Evolutionary conservation across 1,140 invertebrate species (phyloP).

Genomic region (Drosophila fuyamai): DNA sequence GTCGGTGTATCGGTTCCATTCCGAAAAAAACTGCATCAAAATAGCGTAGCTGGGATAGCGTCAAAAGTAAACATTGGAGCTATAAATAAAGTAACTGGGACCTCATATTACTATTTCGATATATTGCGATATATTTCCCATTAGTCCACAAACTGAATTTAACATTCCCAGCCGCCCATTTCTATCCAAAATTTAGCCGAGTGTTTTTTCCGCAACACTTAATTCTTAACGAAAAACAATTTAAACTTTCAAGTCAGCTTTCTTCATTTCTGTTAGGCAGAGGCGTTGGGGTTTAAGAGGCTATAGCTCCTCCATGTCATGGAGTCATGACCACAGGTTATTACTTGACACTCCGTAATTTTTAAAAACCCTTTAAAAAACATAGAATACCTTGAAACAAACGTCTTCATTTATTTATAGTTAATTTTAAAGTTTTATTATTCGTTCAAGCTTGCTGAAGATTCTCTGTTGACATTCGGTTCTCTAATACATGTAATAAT

Average conservation of each 20-base stretch:
- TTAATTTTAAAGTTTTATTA: constrained; percentile 67
- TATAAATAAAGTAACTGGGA: background rate
- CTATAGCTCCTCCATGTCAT: no score
- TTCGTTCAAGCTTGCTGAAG: constrained; percentile 70
- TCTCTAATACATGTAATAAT: constrained; percentile 67
- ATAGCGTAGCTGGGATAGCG: background rate
- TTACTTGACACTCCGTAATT: no score
- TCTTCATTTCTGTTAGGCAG: no score
- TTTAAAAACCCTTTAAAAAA: background rate
- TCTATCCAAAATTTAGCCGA: background rate
- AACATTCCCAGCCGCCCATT: background rate
- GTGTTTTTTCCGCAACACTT: no score
- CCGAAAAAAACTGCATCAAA: background rate
- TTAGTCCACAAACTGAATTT: no score
- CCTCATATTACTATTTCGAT: no score
- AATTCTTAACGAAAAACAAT: no score
- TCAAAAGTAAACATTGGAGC: background rate
- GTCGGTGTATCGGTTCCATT: background rate
- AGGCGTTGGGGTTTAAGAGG: no score
- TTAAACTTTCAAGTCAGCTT: no score
- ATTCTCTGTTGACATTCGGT: constrained; percentile 70
- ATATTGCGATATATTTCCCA: no score
- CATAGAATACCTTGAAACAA: background rate
- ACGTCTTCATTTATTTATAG: constrained; percentile 15
- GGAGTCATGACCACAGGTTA: no score